These are phyloP conservation scores for Ibidorhyncha struthersii DNA, from an alignment of 2,113 vertebrate genomes.

Conservation along the genomic window DNA sequence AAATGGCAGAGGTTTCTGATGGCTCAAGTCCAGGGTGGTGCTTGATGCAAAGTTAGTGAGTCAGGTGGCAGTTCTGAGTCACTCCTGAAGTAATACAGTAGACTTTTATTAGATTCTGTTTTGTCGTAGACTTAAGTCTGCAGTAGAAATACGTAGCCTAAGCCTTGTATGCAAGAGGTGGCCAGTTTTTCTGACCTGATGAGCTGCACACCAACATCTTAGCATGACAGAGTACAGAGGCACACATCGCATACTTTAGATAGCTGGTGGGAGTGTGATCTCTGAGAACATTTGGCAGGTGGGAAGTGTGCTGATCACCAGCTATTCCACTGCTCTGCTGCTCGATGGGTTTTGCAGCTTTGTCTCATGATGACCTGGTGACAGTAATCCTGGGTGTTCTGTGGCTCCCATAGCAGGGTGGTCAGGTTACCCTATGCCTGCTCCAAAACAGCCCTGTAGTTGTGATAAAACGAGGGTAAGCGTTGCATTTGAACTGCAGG, in stretches of 20 bases:
- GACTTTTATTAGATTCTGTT: background rate
- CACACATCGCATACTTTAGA: fast-evolving
- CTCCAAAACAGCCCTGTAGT: background rate
- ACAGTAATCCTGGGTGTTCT: background rate
- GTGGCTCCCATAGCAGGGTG: background rate
- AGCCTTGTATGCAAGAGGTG: background rate
- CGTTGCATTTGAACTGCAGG: background rate
- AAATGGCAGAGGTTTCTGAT: background rate
- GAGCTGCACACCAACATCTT: background rate
- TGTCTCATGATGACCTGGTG: background rate
- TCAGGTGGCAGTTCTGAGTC: constrained; percentile 36
- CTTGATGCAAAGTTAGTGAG: background rate
- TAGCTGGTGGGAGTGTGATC: background rate
- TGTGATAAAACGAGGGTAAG: background rate
- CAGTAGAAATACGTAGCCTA: background rate
- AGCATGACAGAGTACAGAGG: background rate
- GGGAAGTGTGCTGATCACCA: background rate
- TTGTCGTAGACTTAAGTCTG: background rate
- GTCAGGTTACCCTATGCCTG: background rate
- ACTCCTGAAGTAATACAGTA: background rate
- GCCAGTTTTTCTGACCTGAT: background rate
- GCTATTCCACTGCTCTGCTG: background rate
- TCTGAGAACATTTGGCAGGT: background rate
- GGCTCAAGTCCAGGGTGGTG: background rate
- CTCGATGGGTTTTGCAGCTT: background rate